Evolutionary conservation across 2,113 vertebrate genomes (phyloP), one percentile per base, ranked within the genome.

Genomic region (Cnemophilus loriae): DNA sequence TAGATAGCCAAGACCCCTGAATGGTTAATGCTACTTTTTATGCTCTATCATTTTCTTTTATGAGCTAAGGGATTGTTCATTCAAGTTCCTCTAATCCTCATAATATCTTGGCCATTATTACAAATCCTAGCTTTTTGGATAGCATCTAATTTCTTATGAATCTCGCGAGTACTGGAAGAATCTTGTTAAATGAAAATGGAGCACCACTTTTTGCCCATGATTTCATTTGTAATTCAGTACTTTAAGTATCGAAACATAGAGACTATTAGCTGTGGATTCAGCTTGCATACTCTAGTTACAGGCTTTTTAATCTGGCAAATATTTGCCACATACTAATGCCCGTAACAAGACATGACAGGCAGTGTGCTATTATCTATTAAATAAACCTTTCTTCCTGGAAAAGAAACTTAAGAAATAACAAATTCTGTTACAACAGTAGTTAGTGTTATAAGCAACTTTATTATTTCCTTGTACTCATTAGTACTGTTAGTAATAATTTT

Each of bases 1-100:
- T 28, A 82, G 83, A 55, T 55, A 33, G 55, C 71, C 86, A 70
- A 89, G 87, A 94, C 85, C 81, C 9, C 81, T 91, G 73, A 95
- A 95, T 35, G 96, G 84, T 89, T 97, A 97, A 97, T 90, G 63
- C 71, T 95, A 69, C 53, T 69, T 97, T 97, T 97, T 95, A 96
- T 97, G 80, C 56, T 95, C 97, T 91, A 94, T 95, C 16, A 91
- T 97, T 97, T 97, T 95, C 94, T 96, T 90, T 96, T 96, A 96
- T 96, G 96, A 98, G 96, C 95, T 94, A 67, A 97, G 95, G 97
- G 96, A 98, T 97, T 97, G 95, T 97, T 98, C 97, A 96, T 95
- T 96, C 81, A 91, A 63, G 97, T 95, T 97, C 87, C 86, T 97
- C 93, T 97, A 98, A 98, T 98, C 97, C 94, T 94, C 69, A 44